phyloP scores from a whole-genome alignment of 1,140 invertebrate genomes.

The Drosophila nasuta region DNA sequence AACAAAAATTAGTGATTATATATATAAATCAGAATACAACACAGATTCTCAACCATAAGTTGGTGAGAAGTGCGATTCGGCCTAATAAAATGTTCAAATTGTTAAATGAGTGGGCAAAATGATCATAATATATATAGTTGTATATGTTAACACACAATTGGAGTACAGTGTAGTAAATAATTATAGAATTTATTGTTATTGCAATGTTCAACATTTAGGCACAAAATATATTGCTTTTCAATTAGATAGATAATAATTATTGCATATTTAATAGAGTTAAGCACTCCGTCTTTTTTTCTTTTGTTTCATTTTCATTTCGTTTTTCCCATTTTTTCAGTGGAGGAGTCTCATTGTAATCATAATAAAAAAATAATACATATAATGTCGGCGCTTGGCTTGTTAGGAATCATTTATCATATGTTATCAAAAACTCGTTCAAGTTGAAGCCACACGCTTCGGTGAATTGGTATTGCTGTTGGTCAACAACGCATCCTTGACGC shows the following conservation, averaged over 20 bases:
- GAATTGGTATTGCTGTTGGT: conserved; percentile 79
- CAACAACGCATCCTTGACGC: conserved; percentile 86
- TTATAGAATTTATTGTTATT: conserved; percentile 64
- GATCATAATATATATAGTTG: conserved; percentile 23
- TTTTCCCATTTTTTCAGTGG: conserved; percentile 8
- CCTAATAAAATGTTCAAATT: conserved; percentile 30
- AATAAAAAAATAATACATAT: conserved; percentile 63
- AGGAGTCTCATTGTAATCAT: conserved; percentile 35
- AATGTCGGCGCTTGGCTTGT: conserved; percentile 59
- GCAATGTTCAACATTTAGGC: conserved; percentile 83
- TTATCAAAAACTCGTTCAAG: conserved; percentile 52
- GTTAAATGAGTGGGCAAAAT: conserved; percentile 42
- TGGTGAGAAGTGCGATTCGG: conserved; percentile 69
- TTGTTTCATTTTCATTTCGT: conserved; percentile 4
- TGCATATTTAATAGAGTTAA: conserved; percentile 55
- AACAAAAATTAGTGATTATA: conserved; percentile 34
- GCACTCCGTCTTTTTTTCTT: conserved; percentile 44
- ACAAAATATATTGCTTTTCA: conserved; percentile 81
- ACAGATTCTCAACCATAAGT: conserved; percentile 51
- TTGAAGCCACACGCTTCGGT: conserved; percentile 76
- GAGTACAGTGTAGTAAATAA: conserved; percentile 59
- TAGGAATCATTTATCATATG: conserved; percentile 64
- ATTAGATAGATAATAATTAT: conserved; percentile 60
- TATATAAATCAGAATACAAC: conserved; percentile 55
- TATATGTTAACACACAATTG: conserved; percentile 37